Percentiles rank a stretch among this genome's conserved stretches.
Conservation (phyloP, 2,113 vertebrate genomes). For the Rutilus rutilus region DNA sequence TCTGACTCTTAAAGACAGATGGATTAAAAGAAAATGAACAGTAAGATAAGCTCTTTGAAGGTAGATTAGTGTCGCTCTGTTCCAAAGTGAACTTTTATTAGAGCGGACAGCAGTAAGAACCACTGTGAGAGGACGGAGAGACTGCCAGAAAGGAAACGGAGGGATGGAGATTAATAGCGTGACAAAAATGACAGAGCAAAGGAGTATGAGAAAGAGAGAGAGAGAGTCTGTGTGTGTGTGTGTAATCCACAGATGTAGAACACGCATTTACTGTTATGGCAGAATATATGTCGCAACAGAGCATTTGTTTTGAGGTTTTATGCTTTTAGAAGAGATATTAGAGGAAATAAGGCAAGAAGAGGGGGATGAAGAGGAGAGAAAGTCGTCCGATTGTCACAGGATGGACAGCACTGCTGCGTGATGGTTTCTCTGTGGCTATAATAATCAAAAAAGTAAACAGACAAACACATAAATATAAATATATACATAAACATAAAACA, state of each 20-base stretch:
- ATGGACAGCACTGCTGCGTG: constrained; percentile 26
- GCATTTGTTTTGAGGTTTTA: constrained; percentile 1
- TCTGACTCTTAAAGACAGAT: constrained; percentile 19
- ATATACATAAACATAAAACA: no score
- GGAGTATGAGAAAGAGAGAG: constrained; percentile 6
- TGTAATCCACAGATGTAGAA: neutral
- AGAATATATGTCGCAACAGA: neutral
- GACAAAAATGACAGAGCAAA: constrained; percentile 55
- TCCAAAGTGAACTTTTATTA: constrained; percentile 55
- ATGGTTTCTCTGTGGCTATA: constrained; percentile 58
- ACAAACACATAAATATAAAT: neutral
- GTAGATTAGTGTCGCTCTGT: constrained; percentile 61
- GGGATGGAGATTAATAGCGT: constrained; percentile 60
- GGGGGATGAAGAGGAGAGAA: constrained; percentile 53
- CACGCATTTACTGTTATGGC: constrained; percentile 6
- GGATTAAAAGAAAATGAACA: constrained; percentile 45
- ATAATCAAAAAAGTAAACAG: neutral
- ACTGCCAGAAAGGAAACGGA: constrained; percentile 33
- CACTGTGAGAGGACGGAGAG: constrained; percentile 23
- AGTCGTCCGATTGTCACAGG: constrained; percentile 42
- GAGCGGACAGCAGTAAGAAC: constrained; percentile 27
- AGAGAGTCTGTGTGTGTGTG: neutral
- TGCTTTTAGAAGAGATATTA: constrained; percentile 26
- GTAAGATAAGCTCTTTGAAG: constrained; percentile 55
- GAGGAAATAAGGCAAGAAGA: constrained; percentile 63